Evolutionary conservation across 2,888 invertebrate genomes (phyloP).

Genomic region (Helicoverpa assulta): DNA sequence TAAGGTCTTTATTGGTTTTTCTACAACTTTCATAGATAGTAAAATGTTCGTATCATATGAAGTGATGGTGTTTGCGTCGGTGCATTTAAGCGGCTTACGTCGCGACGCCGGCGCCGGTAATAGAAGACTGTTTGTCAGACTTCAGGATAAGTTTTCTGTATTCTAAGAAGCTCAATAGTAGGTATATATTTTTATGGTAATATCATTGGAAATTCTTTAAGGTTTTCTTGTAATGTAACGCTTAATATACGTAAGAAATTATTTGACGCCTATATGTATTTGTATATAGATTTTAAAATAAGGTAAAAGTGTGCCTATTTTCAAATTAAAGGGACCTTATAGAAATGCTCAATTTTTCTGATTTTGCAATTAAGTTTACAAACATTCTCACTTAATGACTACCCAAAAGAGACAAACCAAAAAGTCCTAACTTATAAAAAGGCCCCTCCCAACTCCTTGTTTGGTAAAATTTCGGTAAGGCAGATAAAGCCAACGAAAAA

Average conservation of each 20-base stretch:
- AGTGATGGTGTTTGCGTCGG: slow-evolving; percentile 16
- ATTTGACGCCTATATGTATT: too few species aligned
- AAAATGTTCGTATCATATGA: slow-evolving; percentile 27
- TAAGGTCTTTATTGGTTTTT: slow-evolving; percentile 43
- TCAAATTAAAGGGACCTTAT: too few species aligned
- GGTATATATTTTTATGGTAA: slow-evolving; percentile 27
- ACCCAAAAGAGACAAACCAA: too few species aligned
- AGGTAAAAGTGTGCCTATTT: too few species aligned
- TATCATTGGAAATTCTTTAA: neutral
- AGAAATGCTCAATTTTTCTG: too few species aligned
- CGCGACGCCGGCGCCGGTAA: slow-evolving; percentile 25
- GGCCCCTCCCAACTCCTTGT: neutral
- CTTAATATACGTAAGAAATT: too few species aligned
- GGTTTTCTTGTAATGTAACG: neutral
- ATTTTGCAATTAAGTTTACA: too few species aligned
- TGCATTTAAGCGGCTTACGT: slow-evolving; percentile 38
- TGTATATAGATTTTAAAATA: too few species aligned
- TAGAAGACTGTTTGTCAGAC: slow-evolving; percentile 39
- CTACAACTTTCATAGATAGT: slow-evolving; percentile 13
- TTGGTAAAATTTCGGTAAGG: neutral
- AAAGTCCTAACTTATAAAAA: neutral
- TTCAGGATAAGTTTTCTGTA: slow-evolving; percentile 32
- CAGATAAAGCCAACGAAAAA: neutral
- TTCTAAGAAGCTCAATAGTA: slow-evolving; percentile 21
- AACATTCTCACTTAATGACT: too few species aligned